These are phyloP conservation scores for Okapia johnstoni DNA, from an alignment of 2,113 vertebrate genomes.

Conservation along the genomic window DNA sequence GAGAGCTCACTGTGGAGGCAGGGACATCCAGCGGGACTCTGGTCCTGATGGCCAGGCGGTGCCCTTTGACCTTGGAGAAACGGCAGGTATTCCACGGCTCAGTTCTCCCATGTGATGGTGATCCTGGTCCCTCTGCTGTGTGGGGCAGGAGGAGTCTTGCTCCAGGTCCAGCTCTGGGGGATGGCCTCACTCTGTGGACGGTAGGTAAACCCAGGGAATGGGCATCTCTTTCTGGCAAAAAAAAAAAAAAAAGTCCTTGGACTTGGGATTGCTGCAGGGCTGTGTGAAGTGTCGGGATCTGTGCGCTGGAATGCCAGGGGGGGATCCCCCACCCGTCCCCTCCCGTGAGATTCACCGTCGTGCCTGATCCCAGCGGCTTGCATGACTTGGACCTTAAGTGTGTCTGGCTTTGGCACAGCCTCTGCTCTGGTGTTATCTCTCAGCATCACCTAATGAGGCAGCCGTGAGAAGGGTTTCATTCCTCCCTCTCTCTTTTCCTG, in stretches of 20 bases:
- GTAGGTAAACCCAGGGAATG: not conserved
- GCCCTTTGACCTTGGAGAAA: not conserved
- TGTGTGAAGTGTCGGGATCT: too few relatives aligned
- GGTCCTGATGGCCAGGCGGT: rapidly evolving
- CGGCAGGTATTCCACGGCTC: too few relatives aligned
- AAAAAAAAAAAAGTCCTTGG: rapidly evolving
- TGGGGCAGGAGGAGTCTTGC: not conserved
- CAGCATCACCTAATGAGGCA: rapidly evolving
- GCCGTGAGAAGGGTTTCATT: rapidly evolving
- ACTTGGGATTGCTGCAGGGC: not conserved
- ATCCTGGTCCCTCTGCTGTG: not conserved
- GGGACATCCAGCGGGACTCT: not conserved
- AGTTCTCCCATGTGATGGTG: too few relatives aligned
- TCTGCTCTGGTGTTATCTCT: rapidly evolving
- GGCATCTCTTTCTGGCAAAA: not conserved
- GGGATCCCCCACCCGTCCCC: not conserved
- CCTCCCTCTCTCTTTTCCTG: not conserved
- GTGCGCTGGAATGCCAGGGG: too few relatives aligned
- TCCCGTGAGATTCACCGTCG: rapidly evolving
- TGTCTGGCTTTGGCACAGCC: not conserved
- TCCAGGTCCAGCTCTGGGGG: not conserved
- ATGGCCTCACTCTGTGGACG: not conserved
- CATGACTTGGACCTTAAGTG: rapidly evolving
- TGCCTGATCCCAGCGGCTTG: rapidly evolving
- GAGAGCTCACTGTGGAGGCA: not conserved